Evolutionary conservation across 2,113 vertebrate species (phyloP).

Genomic region (Thunnus thynnus): DNA sequence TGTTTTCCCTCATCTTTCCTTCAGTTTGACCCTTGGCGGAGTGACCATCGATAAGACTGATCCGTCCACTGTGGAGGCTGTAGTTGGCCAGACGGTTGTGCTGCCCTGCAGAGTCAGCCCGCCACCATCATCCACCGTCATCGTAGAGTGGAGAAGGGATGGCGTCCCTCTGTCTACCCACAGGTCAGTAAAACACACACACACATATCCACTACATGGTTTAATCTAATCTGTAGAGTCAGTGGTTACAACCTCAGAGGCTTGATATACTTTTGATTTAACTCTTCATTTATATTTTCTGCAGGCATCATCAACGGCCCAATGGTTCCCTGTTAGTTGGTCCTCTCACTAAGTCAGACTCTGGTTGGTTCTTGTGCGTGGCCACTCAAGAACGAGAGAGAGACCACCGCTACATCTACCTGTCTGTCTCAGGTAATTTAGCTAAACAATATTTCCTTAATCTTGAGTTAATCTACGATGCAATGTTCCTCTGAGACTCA

Average conservation of each 20-base stretch:
- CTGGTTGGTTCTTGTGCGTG: conserved; percentile 89
- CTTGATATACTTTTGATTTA: neutral
- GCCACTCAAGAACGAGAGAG: conserved; percentile 78
- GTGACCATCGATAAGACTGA: conserved; percentile 86
- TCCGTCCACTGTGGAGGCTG: conserved; percentile 86
- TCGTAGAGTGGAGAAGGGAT: conserved; percentile 90
- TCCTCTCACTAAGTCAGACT: conserved; percentile 82
- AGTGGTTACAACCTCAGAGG: no score
- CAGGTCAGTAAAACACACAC: conserved; percentile 83
- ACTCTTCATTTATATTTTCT: neutral
- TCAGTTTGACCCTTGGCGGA: conserved; percentile 82
- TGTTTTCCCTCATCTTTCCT: conserved; percentile 24
- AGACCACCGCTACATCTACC: conserved; percentile 86
- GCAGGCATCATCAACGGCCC: conserved; percentile 89
- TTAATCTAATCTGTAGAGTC: no score
- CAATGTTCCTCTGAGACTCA: no score
- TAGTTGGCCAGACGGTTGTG: conserved; percentile 86
- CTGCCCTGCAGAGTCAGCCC: conserved; percentile 88
- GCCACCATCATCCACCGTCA: conserved; percentile 74
- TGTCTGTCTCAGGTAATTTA: conserved; percentile 88
- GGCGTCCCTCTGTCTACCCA: conserved; percentile 81
- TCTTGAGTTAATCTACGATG: no score
- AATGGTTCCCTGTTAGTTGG: conserved; percentile 91
- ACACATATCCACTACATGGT: neutral
- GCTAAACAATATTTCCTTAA: no score